Conservation (phyloP, 2,113 vertebrate species). For the Centropristis striata region DNA sequence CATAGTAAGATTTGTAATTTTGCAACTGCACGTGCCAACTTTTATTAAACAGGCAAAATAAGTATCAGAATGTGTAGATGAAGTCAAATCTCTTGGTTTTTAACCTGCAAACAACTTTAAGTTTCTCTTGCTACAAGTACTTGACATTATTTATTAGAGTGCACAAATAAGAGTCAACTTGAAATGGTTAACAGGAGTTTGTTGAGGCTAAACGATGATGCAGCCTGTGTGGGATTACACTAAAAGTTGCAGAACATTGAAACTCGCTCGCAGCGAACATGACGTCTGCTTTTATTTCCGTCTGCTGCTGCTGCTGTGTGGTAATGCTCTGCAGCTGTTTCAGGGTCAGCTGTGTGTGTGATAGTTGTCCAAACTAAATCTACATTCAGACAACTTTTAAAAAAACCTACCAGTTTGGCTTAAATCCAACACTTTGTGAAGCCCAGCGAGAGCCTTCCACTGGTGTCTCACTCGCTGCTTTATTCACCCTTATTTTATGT, state of each 20-base stretch:
- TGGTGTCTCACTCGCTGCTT: background rate
- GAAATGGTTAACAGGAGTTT: background rate
- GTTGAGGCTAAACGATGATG: no score
- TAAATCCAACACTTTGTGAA: background rate
- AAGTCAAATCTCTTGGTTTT: background rate
- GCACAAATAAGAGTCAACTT: background rate
- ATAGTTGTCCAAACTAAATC: background rate
- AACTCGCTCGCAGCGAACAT: no score
- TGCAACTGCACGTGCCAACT: no score
- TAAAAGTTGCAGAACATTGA: background rate
- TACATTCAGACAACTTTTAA: background rate
- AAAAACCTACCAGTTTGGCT: background rate
- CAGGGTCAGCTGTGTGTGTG: background rate
- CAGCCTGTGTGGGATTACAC: background rate
- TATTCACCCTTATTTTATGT: background rate
- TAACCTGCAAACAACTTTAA: background rate
- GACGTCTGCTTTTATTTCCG: background rate
- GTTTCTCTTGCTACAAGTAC: background rate
- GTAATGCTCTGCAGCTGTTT: conserved; percentile 4
- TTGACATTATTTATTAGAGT: background rate
- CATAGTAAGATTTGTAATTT: no score
- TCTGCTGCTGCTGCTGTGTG: background rate
- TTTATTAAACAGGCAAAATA: no score
- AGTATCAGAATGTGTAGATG: no score
- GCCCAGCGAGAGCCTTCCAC: background rate